These are phyloP conservation scores for Ophiodon elongatus DNA, from an alignment of 2,113 vertebrate species.

Conservation along the genomic window DNA sequence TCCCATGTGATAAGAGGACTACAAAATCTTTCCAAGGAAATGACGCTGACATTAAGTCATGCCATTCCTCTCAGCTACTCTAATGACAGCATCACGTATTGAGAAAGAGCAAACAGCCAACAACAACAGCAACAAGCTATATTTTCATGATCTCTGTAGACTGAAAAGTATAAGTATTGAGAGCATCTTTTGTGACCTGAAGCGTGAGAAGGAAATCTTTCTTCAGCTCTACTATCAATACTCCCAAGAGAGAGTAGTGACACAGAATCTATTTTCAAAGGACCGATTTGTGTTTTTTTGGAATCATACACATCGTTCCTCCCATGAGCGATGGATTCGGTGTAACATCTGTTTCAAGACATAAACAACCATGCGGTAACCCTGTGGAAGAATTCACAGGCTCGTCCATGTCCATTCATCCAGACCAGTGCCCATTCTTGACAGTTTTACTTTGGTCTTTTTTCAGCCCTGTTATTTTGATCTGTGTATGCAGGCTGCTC, in stretches of 20 bases:
- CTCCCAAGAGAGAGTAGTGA: background rate
- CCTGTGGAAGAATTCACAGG: conserved; percentile 59
- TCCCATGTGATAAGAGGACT: conserved; percentile 84
- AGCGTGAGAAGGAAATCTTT: background rate
- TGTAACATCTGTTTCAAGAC: conserved; percentile 52
- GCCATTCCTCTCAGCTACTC: conserved; percentile 61
- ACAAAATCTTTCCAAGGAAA: conserved; percentile 76
- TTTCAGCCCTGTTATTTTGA: conserved; percentile 66
- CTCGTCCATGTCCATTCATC: conserved; percentile 61
- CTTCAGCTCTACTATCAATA: conserved; percentile 13
- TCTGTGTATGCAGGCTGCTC: conserved; percentile 45
- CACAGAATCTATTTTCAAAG: background rate
- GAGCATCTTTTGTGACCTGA: conserved; percentile 4
- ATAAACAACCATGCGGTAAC: conserved; percentile 44
- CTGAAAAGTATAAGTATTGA: background rate
- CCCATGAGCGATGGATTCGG: conserved; percentile 24
- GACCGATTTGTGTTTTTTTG: conserved; percentile 2
- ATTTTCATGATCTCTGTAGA: conserved; percentile 43
- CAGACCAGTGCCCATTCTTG: conserved; percentile 63
- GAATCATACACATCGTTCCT: background rate
- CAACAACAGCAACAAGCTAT: conserved; percentile 58
- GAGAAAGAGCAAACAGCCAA: conserved; percentile 57
- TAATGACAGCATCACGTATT: conserved; percentile 67
- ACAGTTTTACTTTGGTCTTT: conserved; percentile 73
- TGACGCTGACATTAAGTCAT: conserved; percentile 69